phyloP scores from a whole-genome alignment of 2,113 vertebrate genomes.

The Ia io region DNA sequence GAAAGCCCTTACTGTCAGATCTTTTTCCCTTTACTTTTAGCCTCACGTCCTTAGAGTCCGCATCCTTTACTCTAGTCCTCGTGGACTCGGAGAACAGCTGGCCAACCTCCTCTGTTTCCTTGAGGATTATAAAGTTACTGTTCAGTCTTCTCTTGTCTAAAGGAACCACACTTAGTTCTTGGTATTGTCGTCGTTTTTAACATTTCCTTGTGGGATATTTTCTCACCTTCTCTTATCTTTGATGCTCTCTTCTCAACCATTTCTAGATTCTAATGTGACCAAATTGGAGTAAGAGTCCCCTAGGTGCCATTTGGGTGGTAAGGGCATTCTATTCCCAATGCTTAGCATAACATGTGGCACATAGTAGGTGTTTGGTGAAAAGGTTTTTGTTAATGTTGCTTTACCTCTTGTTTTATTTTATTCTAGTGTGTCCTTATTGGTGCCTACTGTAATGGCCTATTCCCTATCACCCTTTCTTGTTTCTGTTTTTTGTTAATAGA shows the following conservation, averaged over 20 bases:
- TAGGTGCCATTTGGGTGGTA: background rate
- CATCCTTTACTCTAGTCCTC: conserved; percentile 49
- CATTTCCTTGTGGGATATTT: conserved; percentile 20
- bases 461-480: background rate
- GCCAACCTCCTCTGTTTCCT: conserved; percentile 22
- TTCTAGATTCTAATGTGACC: conserved; percentile 12
- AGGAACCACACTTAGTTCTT: background rate
- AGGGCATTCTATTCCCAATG: background rate
- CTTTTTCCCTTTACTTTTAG: background rate
- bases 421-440: conserved; percentile 11
- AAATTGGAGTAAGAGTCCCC: background rate
- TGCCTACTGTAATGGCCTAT: background rate
- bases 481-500: conserved; percentile 16
- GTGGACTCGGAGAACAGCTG: conserved; percentile 52
- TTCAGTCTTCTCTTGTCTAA: conserved; percentile 18
- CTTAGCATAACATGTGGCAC: background rate
- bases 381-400: conserved; percentile 3
- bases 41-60: conserved; percentile 46
- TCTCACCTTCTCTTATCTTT: conserved; percentile 8
- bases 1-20: background rate
- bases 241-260: background rate
- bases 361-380: background rate
- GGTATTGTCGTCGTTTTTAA: background rate
- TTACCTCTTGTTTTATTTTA: conserved; percentile 13
- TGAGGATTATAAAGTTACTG: conserved; percentile 47